Evolutionary conservation across 2,888 invertebrate species (phyloP).

Genomic region (Hyalella azteca): DNA sequence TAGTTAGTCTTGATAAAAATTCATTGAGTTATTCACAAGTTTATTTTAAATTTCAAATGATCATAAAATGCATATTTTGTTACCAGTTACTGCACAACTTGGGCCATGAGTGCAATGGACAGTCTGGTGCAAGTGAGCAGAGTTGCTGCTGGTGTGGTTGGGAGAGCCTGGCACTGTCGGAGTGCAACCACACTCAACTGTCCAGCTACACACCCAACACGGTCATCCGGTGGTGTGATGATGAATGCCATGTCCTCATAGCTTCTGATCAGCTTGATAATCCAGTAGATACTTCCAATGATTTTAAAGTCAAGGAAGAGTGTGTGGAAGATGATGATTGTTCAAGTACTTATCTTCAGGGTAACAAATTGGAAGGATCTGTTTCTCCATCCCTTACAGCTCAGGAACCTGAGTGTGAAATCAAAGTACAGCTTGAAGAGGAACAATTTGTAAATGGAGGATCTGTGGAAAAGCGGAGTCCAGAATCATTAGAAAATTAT

Average conservation of each 20-base stretch:
- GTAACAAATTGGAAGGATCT: not conserved
- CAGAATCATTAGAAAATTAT: too few species aligned
- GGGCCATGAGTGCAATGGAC: slow-evolving; percentile 39
- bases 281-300: not conserved
- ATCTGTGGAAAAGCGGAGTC: too few species aligned
- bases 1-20: too few species aligned
- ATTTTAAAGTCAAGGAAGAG: not conserved
- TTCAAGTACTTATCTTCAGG: not conserved
- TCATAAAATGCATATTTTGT: too few species aligned
- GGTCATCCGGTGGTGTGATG: slow-evolving; percentile 54
- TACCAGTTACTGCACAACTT: not conserved
- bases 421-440: not conserved
- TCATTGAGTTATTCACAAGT: too few species aligned
- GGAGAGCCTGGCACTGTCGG: slow-evolving; percentile 49
- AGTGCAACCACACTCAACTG: slow-evolving; percentile 52
- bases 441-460: too few species aligned
- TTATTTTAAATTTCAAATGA: too few species aligned
- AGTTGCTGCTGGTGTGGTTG: slow-evolving; percentile 53
- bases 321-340: not conserved
- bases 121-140: slow-evolving; percentile 50
- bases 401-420: not conserved
- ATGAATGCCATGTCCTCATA: slow-evolving; percentile 53
- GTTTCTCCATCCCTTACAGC: not conserved
- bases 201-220: slow-evolving; percentile 54
- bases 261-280: slow-evolving; percentile 38